phyloP scores from a whole-genome alignment of 2,113 vertebrate species.

The Cavia aperea region DNA sequence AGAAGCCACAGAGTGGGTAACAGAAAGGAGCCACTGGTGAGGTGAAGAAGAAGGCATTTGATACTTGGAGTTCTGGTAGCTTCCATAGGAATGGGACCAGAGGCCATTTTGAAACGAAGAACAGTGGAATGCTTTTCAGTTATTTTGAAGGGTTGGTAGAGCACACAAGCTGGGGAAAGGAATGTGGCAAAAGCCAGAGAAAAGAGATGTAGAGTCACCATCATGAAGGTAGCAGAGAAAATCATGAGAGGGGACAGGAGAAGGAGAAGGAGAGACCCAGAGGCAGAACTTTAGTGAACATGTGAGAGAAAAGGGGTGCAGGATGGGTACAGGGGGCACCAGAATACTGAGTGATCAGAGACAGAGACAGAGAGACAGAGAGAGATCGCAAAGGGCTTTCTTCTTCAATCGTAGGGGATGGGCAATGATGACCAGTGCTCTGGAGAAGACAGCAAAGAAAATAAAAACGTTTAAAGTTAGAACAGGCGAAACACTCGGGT shows the following conservation, averaged over 20 bases:
- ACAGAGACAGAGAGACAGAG: no score
- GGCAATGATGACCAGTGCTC: not conserved
- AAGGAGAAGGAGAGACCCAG: not conserved
- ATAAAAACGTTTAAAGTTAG: not conserved
- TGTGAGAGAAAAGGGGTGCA: not conserved
- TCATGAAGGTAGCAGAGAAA: not conserved
- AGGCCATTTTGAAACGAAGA: not conserved
- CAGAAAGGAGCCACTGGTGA: not conserved
- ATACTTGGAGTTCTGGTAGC: not conserved
- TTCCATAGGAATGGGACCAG: not conserved
- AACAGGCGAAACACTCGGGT: not conserved
- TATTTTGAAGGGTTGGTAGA: not conserved
- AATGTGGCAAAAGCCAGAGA: not conserved
- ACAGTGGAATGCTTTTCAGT: not conserved
- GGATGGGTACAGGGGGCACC: not conserved
- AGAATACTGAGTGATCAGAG: no score
- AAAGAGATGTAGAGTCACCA: no score
- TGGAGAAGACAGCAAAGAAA: not conserved
- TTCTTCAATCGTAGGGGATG: not conserved
- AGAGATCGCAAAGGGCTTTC: no score
- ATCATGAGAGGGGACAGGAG: no score
- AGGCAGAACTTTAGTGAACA: not conserved
- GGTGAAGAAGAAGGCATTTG: not conserved
- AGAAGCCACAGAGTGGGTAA: not conserved
- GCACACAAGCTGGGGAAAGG: not conserved